These are phyloP conservation scores for Eurystomus glaucurus DNA, from an alignment of 2,797 vertebrate genomes.

Conservation along the genomic window DNA sequence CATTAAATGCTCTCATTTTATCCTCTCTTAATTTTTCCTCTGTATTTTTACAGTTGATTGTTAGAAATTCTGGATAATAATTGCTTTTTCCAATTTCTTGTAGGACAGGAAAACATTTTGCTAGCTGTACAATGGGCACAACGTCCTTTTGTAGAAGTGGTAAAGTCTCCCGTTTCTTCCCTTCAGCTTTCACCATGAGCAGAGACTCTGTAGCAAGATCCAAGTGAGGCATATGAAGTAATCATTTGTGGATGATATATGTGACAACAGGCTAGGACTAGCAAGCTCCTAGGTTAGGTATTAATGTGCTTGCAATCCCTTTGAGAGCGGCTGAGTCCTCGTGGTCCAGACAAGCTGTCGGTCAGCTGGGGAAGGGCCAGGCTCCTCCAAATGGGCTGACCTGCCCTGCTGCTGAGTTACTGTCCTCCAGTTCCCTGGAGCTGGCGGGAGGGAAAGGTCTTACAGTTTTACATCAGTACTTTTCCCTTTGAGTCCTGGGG, in stretches of 20 bases:
- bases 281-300: background rate
- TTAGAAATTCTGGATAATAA: background rate
- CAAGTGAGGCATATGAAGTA: fast-evolving
- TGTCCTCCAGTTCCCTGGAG: background rate
- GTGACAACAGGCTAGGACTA: background rate
- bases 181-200: background rate
- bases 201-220: background rate
- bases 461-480: background rate
- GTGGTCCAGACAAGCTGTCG: background rate
- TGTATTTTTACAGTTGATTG: background rate
- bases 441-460: background rate
- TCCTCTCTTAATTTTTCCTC: background rate
- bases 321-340: background rate
- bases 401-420: background rate
- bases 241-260: background rate
- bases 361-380: background rate
- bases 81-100: background rate
- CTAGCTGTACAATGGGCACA: background rate
- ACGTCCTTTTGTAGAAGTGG: fast-evolving
- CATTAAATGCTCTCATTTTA: background rate
- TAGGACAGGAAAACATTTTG: background rate
- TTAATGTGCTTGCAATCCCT: background rate
- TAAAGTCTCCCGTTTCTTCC: background rate
- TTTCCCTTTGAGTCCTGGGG: background rate
- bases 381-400: fast-evolving